Conservation (phyloP, 2,797 vertebrate species). For the Characodon lateralis region DNA sequence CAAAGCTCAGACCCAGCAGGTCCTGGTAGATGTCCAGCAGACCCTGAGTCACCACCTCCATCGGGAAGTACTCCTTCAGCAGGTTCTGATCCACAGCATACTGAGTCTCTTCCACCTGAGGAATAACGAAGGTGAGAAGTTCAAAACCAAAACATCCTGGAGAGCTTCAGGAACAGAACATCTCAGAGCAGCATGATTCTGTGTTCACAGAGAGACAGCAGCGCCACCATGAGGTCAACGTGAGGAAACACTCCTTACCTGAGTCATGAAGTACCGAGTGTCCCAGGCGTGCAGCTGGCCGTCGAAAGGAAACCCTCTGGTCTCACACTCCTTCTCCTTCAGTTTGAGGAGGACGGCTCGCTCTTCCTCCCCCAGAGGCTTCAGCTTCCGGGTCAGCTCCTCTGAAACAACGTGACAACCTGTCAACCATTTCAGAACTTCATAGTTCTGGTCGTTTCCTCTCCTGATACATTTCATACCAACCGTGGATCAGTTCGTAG, state of each 20-base stretch:
- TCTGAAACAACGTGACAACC: slow-evolving; percentile 72
- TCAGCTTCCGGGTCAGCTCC: slow-evolving; percentile 88
- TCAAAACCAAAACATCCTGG: no score
- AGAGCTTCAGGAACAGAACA: no score
- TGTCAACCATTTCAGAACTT: no score
- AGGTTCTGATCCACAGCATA: slow-evolving; percentile 94
- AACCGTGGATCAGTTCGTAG: no score
- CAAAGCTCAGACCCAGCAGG: slow-evolving; percentile 89
- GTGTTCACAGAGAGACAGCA: background rate
- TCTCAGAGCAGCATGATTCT: no score
- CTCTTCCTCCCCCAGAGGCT: slow-evolving; percentile 90
- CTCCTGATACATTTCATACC: no score
- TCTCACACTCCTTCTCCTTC: slow-evolving; percentile 90
- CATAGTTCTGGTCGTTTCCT: no score
- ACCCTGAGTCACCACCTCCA: slow-evolving; percentile 94
- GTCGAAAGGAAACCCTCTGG: slow-evolving; percentile 81
- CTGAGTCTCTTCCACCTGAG: slow-evolving; percentile 91
- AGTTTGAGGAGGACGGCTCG: slow-evolving; percentile 85
- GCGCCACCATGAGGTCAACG: background rate
- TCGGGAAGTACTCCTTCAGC: slow-evolving; percentile 96
- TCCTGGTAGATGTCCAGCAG: slow-evolving; percentile 95
- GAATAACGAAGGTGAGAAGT: background rate
- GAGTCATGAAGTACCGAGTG: slow-evolving; percentile 97
- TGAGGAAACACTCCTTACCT: slow-evolving; percentile 55
- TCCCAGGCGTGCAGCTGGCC: slow-evolving; percentile 91